phyloP scores from a whole-genome alignment of 37 sponge, comb jelly and placozoan species.

The Bolinopsis microptera region DNA sequence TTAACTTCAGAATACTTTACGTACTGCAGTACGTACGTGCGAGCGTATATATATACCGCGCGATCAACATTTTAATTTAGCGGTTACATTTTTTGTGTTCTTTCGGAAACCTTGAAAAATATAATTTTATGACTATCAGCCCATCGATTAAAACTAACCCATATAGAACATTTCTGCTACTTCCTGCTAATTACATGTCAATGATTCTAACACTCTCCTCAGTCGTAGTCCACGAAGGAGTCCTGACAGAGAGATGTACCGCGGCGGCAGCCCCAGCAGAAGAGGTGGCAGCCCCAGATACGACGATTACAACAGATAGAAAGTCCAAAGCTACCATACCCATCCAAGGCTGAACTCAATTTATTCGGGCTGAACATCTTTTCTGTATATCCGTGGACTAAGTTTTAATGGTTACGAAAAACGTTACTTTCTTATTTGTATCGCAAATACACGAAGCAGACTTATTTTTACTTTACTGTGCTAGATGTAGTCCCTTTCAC shows the following conservation, averaged over 20 bases:
- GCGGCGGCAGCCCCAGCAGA: neutral
- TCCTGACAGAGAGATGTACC: neutral
- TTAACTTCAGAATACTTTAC: no score
- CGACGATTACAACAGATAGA: neutral
- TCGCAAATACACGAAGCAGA: neutral
- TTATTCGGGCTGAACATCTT: neutral
- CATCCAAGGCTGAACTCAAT: neutral
- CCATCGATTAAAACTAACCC: no score
- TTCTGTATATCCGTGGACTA: neutral
- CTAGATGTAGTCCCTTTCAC: no score
- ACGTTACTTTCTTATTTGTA: neutral
- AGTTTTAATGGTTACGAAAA: neutral
- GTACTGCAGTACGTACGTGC: no score
- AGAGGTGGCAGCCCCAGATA: neutral
- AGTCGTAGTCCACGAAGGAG: neutral
- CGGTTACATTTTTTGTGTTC: no score
- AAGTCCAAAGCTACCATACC: no score
- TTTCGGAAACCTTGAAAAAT: no score
- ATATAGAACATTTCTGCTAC: no score
- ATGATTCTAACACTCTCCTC: neutral
- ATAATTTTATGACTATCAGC: no score
- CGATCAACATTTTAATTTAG: no score
- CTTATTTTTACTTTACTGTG: neutral
- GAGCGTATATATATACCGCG: no score
- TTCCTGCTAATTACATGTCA: no score